Conservation (phyloP, 2,113 vertebrate genomes). For the Thunnus maccoyii region DNA sequence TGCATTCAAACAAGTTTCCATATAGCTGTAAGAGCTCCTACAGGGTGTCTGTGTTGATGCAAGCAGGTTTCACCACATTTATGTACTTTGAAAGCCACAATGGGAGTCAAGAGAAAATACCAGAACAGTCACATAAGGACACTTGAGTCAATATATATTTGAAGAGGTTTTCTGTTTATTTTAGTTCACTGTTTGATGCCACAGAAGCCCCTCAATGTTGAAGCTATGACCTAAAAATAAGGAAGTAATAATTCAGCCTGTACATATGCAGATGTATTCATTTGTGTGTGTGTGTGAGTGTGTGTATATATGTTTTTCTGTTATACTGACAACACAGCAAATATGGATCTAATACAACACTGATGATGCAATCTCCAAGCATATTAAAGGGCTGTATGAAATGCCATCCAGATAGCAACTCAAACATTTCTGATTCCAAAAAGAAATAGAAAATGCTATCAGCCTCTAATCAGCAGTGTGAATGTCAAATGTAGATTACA, state of each 20-base stretch:
- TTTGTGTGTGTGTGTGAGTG: no score
- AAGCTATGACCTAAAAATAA: not conserved
- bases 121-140: not conserved
- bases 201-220: conserved; percentile 3
- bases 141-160: not conserved
- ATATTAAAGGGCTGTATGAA: conserved; percentile 69
- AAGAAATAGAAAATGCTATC: conserved; percentile 74
- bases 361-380: conserved; percentile 47
- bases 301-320: not conserved
- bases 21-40: not conserved
- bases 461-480: conserved; percentile 67
- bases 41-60: not conserved
- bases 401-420: conserved; percentile 80
- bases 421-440: conserved; percentile 57
- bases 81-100: conserved; percentile 17
- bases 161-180: conserved; percentile 1
- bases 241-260: not conserved
- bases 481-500: conserved; percentile 83
- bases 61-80: conserved; percentile 8
- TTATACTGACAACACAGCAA: conserved; percentile 18
- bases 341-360: conserved; percentile 40
- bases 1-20: conserved; percentile 20
- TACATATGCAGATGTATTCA: conserved; percentile 8
- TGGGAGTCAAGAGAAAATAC: conserved; percentile 11
- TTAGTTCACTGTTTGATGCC: not conserved